Evolutionary conservation across 2,113 vertebrate genomes (phyloP), one percentile per base, ranked within the genome.

Genomic region (Pluvianellus socialis): DNA sequence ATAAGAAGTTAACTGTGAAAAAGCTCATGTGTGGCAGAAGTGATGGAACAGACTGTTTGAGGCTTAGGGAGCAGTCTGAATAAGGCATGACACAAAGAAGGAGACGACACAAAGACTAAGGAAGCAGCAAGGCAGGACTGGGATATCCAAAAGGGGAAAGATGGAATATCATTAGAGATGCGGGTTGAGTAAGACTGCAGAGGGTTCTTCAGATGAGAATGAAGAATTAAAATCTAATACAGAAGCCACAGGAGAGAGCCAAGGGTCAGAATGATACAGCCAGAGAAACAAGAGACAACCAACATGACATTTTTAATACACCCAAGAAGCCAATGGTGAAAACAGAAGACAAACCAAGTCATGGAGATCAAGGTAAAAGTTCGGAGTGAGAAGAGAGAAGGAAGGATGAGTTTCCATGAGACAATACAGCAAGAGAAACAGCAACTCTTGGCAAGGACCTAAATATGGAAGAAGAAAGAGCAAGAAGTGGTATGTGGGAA

Each of bases 351-450:
- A 91, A 80, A 88, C 10, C 58, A 85, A 94, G 58, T 76, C 45
- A 94, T 2, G 4, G 73, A 92, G 68, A 84, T n/a, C 70, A 92
- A 94, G 76, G 47, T 84, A 86, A 86, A 77, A 96, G 66, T 70
- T 61, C 2, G 3, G 45, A 89, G 32, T 45, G 49, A 66, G n/a
- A 81, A 95, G 33, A 94, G 24, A 89, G 88, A 85, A 86, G 30
- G 65, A 88, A 52, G 32, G 70, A 95, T 91, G 95, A 90, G 26
- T 58, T 92, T 93, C 77, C 73, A 79, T 28, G 66, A 92, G 80
- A 89, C 66, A 94, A 53, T 6, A 76, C 27, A 96, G 83, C 35
- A 61, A 79, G 74, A 86, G 81, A 93, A 79, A 88, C 56, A 86
- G 65, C 30, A 90, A 49, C 53, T 94, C 73, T 56, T 53, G 75